Evolutionary conservation across 2,113 vertebrate genomes (phyloP).

Genomic region (Mesembrinibis cayennensis): DNA sequence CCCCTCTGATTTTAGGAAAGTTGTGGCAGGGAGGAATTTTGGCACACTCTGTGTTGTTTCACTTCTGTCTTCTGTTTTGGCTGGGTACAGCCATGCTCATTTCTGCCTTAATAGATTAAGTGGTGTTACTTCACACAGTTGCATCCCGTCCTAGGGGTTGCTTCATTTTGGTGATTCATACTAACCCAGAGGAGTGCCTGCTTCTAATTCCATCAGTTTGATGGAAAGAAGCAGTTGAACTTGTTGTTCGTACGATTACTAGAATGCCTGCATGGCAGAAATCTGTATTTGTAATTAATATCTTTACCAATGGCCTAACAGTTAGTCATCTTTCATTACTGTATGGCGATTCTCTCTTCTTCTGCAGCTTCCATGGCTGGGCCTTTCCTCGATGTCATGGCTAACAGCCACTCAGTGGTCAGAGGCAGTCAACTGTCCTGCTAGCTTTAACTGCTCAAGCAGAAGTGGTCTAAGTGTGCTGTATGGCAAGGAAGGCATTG

Average conservation of each 20-base stretch:
- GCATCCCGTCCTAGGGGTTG: not conserved
- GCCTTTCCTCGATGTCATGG: not conserved
- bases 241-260: not conserved
- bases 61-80: not conserved
- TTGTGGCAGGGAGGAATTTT: not conserved
- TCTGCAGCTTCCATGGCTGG: not conserved
- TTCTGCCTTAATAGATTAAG: constrained; percentile 26
- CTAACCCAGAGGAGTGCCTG: not conserved
- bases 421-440: not conserved
- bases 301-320: not conserved
- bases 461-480: not conserved
- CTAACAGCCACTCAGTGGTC: not conserved
- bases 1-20: not conserved
- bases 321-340: not conserved
- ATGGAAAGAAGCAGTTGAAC: constrained; percentile 13
- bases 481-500: not conserved
- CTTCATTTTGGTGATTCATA: constrained; percentile 43
- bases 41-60: not conserved
- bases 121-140: constrained; percentile 8
- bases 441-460: not conserved
- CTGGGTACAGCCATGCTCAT: not conserved
- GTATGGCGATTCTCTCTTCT: not conserved
- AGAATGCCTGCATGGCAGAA: constrained; percentile 1
- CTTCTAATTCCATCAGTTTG: constrained; percentile 8
- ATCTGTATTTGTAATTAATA: constrained; percentile 34